Conservation (phyloP, 2,888 invertebrate species). For the Athalia cordata region DNA sequence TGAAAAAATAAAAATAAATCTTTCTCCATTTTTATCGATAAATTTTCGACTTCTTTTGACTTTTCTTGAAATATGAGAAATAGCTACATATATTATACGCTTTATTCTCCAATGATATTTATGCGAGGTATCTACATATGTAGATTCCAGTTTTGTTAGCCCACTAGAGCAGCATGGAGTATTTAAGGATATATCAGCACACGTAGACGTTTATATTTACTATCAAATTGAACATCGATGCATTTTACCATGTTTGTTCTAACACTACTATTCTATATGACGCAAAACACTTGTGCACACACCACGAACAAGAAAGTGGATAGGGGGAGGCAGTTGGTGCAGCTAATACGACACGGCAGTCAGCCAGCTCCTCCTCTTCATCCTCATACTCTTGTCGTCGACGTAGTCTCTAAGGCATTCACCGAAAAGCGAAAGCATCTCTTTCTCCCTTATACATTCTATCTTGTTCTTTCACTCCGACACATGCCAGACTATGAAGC, state of each 20-base stretch:
- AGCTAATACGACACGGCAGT: not conserved
- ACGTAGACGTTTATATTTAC: no score
- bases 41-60: not conserved
- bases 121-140: no score
- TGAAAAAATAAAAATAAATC: not conserved
- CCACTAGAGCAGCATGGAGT: no score
- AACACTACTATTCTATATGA: conserved; percentile 43
- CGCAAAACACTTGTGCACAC: conserved; percentile 59
- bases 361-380: not conserved
- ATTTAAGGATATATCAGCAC: no score
- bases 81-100: not conserved
- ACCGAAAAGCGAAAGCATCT: conserved; percentile 17
- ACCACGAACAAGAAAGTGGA: conserved; percentile 49
- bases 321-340: conserved; percentile 45
- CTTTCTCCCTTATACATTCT: not conserved
- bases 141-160: no score
- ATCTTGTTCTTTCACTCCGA: not conserved
- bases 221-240: conserved; percentile 2
- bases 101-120: no score
- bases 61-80: not conserved
- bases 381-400: not conserved
- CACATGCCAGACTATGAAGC: conserved; percentile 15
- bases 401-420: conserved; percentile 29
- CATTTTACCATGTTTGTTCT: conserved; percentile 24
- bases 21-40: no score